Conservation (phyloP, 2,888 invertebrate genomes). For the Ectemnius lituratus region DNA sequence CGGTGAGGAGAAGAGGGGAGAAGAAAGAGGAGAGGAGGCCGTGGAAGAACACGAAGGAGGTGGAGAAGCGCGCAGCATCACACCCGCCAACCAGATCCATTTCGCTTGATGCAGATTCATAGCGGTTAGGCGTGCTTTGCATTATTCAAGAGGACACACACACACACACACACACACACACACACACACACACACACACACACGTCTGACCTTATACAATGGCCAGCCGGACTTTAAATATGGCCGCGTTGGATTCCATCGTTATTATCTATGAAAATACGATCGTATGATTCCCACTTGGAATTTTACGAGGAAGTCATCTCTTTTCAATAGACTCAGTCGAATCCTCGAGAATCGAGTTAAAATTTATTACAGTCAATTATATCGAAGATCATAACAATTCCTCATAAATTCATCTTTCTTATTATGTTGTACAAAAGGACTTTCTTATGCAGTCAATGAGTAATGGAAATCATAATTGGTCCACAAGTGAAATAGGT, state of each 20-base stretch:
- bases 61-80: background rate
- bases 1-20: background rate
- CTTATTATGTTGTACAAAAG: no score
- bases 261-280: background rate
- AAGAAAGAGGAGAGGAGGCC: constrained; percentile 16
- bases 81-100: constrained; percentile 36
- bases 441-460: no score
- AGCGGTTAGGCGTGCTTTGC: constrained; percentile 60
- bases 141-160: constrained; percentile 57
- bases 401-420: no score
- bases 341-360: no score
- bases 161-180: constrained; percentile 13
- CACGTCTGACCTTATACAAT: constrained; percentile 33
- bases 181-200: constrained; percentile 11
- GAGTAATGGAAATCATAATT: no score
- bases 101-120: constrained; percentile 64
- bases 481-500: no score
- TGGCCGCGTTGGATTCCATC: constrained; percentile 47
- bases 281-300: background rate
- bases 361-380: no score
- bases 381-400: no score
- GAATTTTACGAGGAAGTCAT: background rate
- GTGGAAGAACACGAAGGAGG: constrained; percentile 26
- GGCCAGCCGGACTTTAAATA: constrained; percentile 50
- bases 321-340: no score